Evolutionary conservation across 2,113 vertebrate species (phyloP).

Genomic region (Erythrocercus mccallii): DNA sequence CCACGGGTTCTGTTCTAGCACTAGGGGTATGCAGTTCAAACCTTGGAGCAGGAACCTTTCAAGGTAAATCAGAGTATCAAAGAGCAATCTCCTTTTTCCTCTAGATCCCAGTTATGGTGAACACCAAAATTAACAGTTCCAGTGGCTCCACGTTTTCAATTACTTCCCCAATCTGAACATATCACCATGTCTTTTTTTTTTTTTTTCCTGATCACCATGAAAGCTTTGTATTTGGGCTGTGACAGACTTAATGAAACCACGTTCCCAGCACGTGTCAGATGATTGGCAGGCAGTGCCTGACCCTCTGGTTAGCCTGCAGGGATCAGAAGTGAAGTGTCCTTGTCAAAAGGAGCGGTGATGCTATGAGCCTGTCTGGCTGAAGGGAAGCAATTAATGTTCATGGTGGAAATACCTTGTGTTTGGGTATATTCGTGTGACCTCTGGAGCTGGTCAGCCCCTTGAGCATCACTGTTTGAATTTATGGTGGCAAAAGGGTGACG

Average conservation of each 20-base stretch:
- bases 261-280: not conserved
- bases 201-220: not conserved
- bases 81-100: not conserved
- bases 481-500: fast-evolving
- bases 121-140: not conserved
- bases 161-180: not conserved
- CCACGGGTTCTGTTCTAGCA: not conserved
- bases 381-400: not conserved
- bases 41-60: not conserved
- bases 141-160: not conserved
- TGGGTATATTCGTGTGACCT: not conserved
- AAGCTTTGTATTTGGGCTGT: not conserved
- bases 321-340: not conserved
- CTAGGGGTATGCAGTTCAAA: fast-evolving
- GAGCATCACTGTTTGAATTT: not conserved
- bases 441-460: not conserved
- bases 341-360: not conserved
- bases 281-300: not conserved
- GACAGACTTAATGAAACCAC: not conserved
- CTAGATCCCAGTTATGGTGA: not conserved
- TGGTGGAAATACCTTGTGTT: not conserved
- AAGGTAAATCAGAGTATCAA: not conserved
- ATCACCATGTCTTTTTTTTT: too few species aligned
- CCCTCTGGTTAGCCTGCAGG: not conserved
- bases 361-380: not conserved